phyloP scores from a whole-genome alignment of 2,113 vertebrate genomes.

The Phyllopteryx taeniolatus region DNA sequence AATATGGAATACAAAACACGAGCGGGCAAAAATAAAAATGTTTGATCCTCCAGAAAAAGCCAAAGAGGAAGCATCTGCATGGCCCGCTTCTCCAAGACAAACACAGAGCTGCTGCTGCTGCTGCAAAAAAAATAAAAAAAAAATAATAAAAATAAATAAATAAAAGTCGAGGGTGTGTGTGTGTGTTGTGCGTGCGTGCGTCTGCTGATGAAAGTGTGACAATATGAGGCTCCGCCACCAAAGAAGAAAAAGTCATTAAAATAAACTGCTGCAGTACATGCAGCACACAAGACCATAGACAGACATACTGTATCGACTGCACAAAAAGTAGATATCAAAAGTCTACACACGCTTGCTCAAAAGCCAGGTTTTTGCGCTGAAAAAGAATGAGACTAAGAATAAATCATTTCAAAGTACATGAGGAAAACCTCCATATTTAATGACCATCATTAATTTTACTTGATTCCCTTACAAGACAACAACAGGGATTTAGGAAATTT shows the following conservation, averaged over 20 bases:
- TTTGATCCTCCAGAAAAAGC: slow-evolving; percentile 83
- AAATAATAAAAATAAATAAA: not conserved
- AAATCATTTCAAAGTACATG: no score
- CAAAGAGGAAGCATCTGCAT: slow-evolving; percentile 84
- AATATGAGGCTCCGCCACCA: not conserved
- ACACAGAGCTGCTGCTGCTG: slow-evolving; percentile 83
- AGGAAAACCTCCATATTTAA: no score
- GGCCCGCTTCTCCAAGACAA: slow-evolving; percentile 82
- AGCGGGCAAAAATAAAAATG: slow-evolving; percentile 81
- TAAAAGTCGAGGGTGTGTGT: not conserved
- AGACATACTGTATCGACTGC: no score
- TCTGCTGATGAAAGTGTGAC: slow-evolving; percentile 40
- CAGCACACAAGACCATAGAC: no score
- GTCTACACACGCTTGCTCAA: no score
- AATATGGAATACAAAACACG: slow-evolving; percentile 72
- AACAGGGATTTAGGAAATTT: no score
- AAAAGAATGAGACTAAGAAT: no score
- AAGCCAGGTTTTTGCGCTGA: no score
- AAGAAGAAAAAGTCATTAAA: not conserved
- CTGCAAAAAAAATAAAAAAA: slow-evolving; percentile 15
- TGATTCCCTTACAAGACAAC: no score
- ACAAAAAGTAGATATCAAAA: no score
- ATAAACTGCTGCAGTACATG: not conserved
- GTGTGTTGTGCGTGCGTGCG: slow-evolving; percentile 28
- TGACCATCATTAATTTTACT: no score